Conservation (phyloP, 2,113 vertebrate genomes). For the Gorsachius goisagi region DNA sequence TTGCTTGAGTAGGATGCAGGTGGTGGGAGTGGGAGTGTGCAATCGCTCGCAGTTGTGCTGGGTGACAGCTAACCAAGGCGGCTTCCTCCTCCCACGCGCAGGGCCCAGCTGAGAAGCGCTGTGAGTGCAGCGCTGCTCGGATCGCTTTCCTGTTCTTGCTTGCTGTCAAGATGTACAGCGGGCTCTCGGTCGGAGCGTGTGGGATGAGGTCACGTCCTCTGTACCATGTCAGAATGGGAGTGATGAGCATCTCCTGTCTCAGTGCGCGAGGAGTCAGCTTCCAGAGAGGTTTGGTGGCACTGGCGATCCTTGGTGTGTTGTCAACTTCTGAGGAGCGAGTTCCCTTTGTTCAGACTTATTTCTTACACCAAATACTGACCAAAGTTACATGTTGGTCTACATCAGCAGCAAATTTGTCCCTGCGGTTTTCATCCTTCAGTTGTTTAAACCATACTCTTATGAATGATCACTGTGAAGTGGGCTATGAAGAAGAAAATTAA, state of each 20-base stretch:
- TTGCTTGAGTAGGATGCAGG: constrained; percentile 19
- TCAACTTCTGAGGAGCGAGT: background rate
- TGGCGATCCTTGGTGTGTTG: background rate
- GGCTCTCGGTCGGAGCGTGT: background rate
- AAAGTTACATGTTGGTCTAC: background rate
- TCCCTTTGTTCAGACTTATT: background rate
- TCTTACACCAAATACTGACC: background rate
- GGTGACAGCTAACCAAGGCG: constrained; percentile 42
- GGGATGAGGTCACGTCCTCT: constrained; percentile 33
- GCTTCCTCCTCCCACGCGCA: constrained; percentile 53
- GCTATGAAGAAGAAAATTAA: background rate
- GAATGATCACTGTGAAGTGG: background rate
- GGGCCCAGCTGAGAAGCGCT: background rate
- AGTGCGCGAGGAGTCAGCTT: background rate
- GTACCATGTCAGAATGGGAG: background rate
- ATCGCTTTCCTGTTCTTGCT: background rate
- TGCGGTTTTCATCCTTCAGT: background rate
- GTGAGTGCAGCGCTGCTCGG: background rate
- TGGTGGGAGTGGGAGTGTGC: constrained; percentile 40
- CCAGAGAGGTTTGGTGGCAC: background rate
- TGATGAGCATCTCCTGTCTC: background rate
- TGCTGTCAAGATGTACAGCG: background rate
- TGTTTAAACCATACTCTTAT: background rate
- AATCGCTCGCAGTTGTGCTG: background rate
- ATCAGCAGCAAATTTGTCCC: background rate